phyloP scores from a whole-genome alignment of 1,140 invertebrate genomes.

The Formica exsecta region DNA sequence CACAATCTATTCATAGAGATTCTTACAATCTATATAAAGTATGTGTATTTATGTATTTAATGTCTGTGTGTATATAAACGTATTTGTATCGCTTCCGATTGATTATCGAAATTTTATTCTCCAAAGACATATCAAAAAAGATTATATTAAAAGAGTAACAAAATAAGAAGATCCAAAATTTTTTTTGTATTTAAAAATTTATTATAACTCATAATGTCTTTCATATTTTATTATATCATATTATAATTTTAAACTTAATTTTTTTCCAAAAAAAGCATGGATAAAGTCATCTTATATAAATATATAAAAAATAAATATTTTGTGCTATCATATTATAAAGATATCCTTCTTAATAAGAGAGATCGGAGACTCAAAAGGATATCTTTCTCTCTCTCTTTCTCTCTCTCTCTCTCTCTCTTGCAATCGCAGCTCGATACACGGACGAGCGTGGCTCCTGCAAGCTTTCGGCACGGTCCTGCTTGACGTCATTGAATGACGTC shows the following conservation, averaged over 20 bases:
- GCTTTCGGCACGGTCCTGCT: constrained; percentile 76
- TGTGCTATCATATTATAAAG: not conserved
- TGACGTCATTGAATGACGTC: constrained; percentile 83
- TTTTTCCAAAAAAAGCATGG: not conserved
- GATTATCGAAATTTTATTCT: not conserved
- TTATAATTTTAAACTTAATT: not conserved
- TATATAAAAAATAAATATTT: not conserved
- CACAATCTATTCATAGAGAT: not conserved
- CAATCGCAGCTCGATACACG: not conserved
- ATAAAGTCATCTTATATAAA: not conserved
- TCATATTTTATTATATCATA: not conserved
- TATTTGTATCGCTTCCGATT: not conserved
- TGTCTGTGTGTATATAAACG: not conserved
- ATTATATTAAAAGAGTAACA: not conserved
- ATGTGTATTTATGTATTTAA: not conserved
- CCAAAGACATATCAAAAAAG: not conserved
- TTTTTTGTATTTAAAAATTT: not conserved
- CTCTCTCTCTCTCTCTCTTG: not conserved
- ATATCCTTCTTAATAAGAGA: not conserved
- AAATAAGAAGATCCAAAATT: not conserved
- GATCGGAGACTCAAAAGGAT: not conserved
- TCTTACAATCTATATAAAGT: not conserved
- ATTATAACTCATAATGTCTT: not conserved
- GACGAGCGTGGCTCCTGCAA: constrained; percentile 52
- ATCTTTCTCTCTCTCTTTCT: not conserved